These are phyloP conservation scores for Orestias chungarensis DNA, from an alignment of 2,797 vertebrate species.

Conservation along the genomic window DNA sequence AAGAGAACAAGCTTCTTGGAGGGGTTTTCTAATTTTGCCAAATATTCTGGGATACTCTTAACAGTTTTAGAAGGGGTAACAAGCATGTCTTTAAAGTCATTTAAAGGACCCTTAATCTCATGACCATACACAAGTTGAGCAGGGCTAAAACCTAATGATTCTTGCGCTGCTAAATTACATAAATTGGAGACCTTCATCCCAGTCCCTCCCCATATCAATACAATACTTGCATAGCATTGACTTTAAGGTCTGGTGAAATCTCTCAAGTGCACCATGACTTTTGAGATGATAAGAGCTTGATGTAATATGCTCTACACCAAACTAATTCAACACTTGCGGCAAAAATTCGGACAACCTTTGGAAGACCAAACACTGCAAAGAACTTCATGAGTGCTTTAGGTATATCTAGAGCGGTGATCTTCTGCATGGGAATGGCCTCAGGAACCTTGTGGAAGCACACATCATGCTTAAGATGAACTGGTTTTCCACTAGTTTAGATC, in stretches of 20 bases:
- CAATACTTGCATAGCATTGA: too few relatives aligned
- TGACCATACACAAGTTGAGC: background rate
- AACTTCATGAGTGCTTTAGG: background rate
- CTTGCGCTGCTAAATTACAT: too few relatives aligned
- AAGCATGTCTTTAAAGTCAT: background rate
- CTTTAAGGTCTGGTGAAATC: too few relatives aligned
- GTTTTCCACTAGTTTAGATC: background rate
- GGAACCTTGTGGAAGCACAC: background rate
- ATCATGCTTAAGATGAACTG: background rate
- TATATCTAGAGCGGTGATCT: background rate
- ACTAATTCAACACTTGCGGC: too few relatives aligned
- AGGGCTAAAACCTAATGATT: too few relatives aligned
- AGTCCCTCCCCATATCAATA: too few relatives aligned
- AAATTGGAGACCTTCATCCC: too few relatives aligned
- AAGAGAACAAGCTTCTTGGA: background rate
- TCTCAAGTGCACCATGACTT: too few relatives aligned
- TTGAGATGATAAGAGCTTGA: too few relatives aligned
- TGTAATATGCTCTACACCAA: too few relatives aligned
- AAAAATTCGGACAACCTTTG: background rate
- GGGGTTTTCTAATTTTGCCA: background rate
- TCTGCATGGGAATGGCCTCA: background rate
- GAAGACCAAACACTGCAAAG: too few relatives aligned
- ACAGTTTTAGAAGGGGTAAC: background rate
- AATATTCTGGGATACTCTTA: background rate
- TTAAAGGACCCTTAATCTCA: background rate